These are phyloP conservation scores for Dichetophora obliterata DNA, from an alignment of 2,888 invertebrate species.

Conservation along the genomic window DNA sequence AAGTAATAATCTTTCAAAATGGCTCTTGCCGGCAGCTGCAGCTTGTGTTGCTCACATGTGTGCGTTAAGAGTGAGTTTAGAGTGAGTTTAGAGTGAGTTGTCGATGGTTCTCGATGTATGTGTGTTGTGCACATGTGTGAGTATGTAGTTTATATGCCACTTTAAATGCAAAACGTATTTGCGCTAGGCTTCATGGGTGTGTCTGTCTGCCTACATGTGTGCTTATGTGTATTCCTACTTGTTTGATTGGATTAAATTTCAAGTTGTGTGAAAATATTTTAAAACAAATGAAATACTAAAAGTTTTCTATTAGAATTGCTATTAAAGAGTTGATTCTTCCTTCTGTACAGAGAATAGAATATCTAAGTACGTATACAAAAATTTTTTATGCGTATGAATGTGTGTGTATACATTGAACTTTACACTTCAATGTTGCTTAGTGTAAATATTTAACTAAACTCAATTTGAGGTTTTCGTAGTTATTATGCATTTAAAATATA, in stretches of 20 bases:
- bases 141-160: constrained; percentile 22
- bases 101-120: not conserved
- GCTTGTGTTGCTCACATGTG: not conserved
- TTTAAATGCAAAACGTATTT: constrained; percentile 23
- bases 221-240: constrained; percentile 1
- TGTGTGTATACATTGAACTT: no score
- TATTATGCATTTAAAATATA: no score
- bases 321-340: no score
- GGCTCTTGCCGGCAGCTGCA: not conserved
- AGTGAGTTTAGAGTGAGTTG: not conserved
- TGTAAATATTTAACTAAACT: no score
- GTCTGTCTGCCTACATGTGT: constrained; percentile 1
- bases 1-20: constrained; percentile 47
- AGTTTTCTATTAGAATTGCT: no score
- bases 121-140: constrained; percentile 3
- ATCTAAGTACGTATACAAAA: no score
- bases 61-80: not conserved
- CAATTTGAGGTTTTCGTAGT: no score
- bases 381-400: no score
- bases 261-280: constrained; percentile 9
- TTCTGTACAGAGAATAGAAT: no score
- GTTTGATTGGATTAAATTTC: constrained; percentile 15
- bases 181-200: not conserved
- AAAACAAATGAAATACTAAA: not conserved
- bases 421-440: no score